Evolutionary conservation across 2,797 vertebrate species (phyloP), one percentile per base, ranked within the genome.

Genomic region (Chelidonichthys spinosus): DNA sequence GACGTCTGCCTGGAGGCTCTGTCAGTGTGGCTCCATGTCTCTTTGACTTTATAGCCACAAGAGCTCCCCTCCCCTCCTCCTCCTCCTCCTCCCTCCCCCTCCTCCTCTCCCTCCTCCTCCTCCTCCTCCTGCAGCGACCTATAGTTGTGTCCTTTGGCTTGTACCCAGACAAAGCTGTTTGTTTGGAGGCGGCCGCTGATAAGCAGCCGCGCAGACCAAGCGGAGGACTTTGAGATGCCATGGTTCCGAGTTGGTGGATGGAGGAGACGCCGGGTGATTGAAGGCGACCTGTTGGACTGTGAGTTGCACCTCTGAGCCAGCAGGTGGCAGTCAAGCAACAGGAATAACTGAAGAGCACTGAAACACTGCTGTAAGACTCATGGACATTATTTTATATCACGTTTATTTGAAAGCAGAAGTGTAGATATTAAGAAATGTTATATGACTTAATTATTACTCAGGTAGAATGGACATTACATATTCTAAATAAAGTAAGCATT

Each of bases 151-250:
- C 94, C 90, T 87, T 92, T 92, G 90, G 93, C 93, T 94, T 90
- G 92, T 90, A 92, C 92, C 84, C 82, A 96, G 92, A 95, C 95
- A 95, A 91, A 95, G 93, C 89, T 96, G 93, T 96, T 95, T 95
- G 93, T 93, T 91, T 93, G 95, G 92, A 93, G 93, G 94, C 89
- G 94, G 93, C 92, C 93, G 93, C 94, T 93, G 92, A 93, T 92
- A 92, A 94, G 94, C 92, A 95, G 95, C 44, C 91, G 93, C 93
- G 95, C 93, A 87, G 92, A 76, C 84, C 83, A 82, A 94, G 95
- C 95, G 95, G 96, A 95, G 95, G 92, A 92, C 75, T 84, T 93
- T 90, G 93, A 94, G 95, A 93, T 93, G 90, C 83, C 90, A 85
- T 84, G 60, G 90, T 91, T 94, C 88, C 91, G 86, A 87, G 44